These are phyloP conservation scores for Oedothorax gibbosus DNA, from an alignment of 1,140 invertebrate genomes.

Conservation along the genomic window DNA sequence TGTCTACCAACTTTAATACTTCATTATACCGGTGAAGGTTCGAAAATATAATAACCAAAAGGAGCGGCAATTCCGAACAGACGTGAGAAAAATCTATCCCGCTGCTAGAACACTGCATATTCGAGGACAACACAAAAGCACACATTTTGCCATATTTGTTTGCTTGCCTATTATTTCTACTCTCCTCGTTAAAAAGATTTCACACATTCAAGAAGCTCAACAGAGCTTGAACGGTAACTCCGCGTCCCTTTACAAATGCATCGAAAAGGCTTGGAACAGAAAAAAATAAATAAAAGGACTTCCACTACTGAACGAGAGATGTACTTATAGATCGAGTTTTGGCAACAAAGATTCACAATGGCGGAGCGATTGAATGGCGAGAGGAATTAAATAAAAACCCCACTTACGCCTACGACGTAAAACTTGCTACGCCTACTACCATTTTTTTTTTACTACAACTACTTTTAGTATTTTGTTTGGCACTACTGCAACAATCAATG, in stretches of 20 bases:
- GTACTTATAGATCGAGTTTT: constrained; percentile 32
- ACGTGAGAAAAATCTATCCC: constrained; percentile 19
- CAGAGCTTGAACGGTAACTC: constrained; percentile 40
- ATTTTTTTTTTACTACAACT: too few species aligned
- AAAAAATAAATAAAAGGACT: constrained; percentile 10
- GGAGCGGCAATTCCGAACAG: not conserved
- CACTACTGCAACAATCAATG: too few species aligned
- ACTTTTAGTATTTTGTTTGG: too few species aligned
- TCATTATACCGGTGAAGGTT: too few species aligned
- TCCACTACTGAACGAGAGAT: constrained; percentile 30
- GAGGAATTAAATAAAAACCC: constrained; percentile 48
- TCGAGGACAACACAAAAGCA: constrained; percentile 5
- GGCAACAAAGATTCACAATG: constrained; percentile 45
- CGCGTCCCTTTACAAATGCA: constrained; percentile 30
- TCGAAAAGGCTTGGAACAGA: constrained; percentile 21
- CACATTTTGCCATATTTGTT: not conserved
- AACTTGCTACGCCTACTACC: constrained; percentile 24
- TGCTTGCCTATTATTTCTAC: constrained; percentile 15
- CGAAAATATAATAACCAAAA: too few species aligned
- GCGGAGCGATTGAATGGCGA: constrained; percentile 20
- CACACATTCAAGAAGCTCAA: constrained; percentile 46
- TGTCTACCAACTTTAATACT: not conserved
- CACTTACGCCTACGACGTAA: constrained; percentile 30
- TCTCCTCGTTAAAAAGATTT: constrained; percentile 49
- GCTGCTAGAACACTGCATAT: constrained; percentile 10